These are phyloP conservation scores for Eulemur macaco DNA, from an alignment of 2,113 vertebrate genomes.

Conservation along the genomic window DNA sequence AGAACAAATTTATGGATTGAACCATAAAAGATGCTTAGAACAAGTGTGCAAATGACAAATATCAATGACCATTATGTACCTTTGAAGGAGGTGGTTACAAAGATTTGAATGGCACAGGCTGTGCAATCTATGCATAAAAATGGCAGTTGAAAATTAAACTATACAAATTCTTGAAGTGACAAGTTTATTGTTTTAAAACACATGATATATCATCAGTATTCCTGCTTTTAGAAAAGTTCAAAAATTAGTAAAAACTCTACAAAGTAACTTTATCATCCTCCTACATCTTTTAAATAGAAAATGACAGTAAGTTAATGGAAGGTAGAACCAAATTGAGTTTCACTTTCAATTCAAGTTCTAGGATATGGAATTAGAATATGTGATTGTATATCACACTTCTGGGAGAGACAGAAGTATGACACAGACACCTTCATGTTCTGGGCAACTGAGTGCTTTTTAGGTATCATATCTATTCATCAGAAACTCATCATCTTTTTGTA, in stretches of 20 bases:
- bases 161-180: neutral
- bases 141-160: neutral
- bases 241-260: neutral
- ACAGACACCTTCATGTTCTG: neutral
- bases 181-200: neutral
- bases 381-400: neutral
- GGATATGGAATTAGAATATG: neutral
- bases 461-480: neutral
- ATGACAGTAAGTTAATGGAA: neutral
- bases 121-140: accelerated
- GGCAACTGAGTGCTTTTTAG: neutral
- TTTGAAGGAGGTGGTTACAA: neutral
- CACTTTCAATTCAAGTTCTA: neutral
- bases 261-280: neutral
- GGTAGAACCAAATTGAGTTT: neutral
- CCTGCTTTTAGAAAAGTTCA: neutral
- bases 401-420: neutral
- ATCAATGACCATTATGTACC: neutral
- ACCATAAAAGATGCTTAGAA: neutral
- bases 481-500: neutral
- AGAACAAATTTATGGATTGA: neutral
- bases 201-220: neutral
- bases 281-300: neutral
- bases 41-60: neutral
- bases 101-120: neutral